Evolutionary conservation across 2,888 invertebrate genomes (phyloP).

Genomic region (Plebejus melissa): DNA sequence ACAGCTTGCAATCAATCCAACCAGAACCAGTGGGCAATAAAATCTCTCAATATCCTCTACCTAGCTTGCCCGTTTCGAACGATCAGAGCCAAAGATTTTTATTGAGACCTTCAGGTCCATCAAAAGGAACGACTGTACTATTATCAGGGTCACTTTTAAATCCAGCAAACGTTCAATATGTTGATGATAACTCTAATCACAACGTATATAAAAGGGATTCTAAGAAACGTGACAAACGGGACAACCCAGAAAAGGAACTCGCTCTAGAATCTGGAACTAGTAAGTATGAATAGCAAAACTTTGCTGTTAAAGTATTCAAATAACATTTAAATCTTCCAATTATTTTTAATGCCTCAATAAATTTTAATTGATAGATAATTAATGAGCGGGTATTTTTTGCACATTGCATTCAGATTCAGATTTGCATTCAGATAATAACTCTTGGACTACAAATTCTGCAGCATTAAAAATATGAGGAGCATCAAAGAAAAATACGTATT

Average conservation of each 20-base stretch:
- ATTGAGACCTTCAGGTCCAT: slow-evolving; percentile 49
- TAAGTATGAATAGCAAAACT: slow-evolving; percentile 35
- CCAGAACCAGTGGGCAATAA: slow-evolving; percentile 41
- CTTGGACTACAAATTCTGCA: background rate
- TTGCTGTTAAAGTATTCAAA: background rate
- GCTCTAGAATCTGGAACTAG: slow-evolving; percentile 49
- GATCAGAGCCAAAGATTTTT: slow-evolving; percentile 45
- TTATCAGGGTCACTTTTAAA: slow-evolving; percentile 71
- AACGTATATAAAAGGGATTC: slow-evolving; percentile 74
- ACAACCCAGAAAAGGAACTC: slow-evolving; percentile 70
- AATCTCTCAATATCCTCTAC: slow-evolving; percentile 44
- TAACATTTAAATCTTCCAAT: background rate
- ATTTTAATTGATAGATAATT: background rate
- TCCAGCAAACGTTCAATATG: slow-evolving; percentile 81
- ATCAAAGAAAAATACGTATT: background rate
- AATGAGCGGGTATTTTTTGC: background rate
- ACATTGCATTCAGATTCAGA: background rate
- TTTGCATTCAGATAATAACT: background rate
- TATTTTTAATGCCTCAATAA: slow-evolving; percentile 3
- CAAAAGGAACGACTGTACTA: slow-evolving; percentile 57
- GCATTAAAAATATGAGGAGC: background rate
- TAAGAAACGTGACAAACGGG: slow-evolving; percentile 67
- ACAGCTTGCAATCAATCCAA: slow-evolving; percentile 50
- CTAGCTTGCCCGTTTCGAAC: slow-evolving; percentile 42
- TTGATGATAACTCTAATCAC: slow-evolving; percentile 75